phyloP scores from a whole-genome alignment of 2,113 vertebrate genomes.

The Columba janthina region DNA sequence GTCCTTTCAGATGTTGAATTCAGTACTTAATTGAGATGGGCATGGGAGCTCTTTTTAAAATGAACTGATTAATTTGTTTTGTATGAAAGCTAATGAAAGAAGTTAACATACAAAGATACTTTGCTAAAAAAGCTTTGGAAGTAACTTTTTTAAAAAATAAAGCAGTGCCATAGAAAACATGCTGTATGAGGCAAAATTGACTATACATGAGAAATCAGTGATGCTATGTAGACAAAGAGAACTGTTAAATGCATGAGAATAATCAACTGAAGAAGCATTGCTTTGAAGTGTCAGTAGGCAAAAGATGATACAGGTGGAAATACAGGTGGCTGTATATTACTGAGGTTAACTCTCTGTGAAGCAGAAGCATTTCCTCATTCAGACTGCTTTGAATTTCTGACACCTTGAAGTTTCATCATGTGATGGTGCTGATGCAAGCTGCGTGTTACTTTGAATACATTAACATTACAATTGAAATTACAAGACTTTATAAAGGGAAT shows the following conservation, averaged over 20 bases:
- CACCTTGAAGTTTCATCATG: not conserved
- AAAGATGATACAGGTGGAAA: not conserved
- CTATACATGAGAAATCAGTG: not conserved
- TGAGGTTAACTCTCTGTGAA: not conserved
- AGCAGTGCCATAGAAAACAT: not conserved
- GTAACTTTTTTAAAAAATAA: not conserved
- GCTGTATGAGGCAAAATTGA: not conserved
- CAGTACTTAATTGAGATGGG: not conserved
- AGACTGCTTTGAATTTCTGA: slow-evolving; percentile 15
- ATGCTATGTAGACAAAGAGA: not conserved
- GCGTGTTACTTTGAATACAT: not conserved
- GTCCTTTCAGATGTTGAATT: not conserved
- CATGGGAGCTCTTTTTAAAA: not conserved
- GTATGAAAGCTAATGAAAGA: not conserved
- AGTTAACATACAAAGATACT: not conserved
- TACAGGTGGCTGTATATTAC: not conserved
- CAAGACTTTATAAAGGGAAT: not conserved
- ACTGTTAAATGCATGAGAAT: not conserved
- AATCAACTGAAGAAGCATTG: not conserved
- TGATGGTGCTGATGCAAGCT: not conserved
- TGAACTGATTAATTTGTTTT: not conserved
- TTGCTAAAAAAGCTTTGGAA: not conserved
- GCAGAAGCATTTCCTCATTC: not conserved
- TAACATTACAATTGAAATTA: not conserved
- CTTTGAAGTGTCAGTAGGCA: not conserved